These are phyloP conservation scores for Microctenopoma lineatum DNA, from an alignment of 2,797 vertebrate species.

Conservation along the genomic window DNA sequence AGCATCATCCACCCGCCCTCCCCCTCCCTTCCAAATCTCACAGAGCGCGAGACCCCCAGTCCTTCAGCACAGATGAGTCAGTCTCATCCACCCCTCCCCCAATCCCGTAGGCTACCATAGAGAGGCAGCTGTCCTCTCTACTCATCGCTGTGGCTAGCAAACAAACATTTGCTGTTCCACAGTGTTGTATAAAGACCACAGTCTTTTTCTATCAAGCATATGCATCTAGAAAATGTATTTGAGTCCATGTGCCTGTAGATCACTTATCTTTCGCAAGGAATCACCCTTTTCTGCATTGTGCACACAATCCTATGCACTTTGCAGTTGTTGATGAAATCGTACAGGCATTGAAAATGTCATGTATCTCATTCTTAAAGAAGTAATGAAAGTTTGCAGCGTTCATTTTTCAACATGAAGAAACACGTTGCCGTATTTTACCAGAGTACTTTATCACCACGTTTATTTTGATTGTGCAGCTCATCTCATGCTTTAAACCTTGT, in stretches of 20 bases:
- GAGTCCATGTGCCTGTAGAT: background rate
- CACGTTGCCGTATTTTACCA: background rate
- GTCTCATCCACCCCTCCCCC: slow-evolving; percentile 30
- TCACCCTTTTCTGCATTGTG: slow-evolving; percentile 3
- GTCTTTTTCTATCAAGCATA: background rate
- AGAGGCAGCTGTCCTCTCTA: slow-evolving; percentile 13
- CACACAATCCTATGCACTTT: background rate
- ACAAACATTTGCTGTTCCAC: background rate
- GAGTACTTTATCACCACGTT: slow-evolving; percentile 4
- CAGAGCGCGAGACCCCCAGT: slow-evolving; percentile 11
- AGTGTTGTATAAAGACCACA: background rate
- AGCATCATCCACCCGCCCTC: slow-evolving; percentile 10
- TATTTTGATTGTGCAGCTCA: background rate
- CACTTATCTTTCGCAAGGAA: slow-evolving; percentile 5
- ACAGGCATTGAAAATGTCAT: background rate
- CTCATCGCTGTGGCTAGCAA: background rate
- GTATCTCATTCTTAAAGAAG: background rate
- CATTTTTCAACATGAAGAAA: slow-evolving; percentile 1
- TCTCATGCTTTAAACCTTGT: background rate
- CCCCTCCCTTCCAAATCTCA: background rate
- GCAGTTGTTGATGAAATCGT: background rate
- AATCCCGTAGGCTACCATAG: slow-evolving; percentile 16
- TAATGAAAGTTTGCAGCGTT: background rate
- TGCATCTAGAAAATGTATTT: background rate
- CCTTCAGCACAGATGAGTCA: slow-evolving; percentile 16